These are phyloP conservation scores for Mylabris phalerata DNA, from an alignment of 1,140 invertebrate species.

Conservation along the genomic window DNA sequence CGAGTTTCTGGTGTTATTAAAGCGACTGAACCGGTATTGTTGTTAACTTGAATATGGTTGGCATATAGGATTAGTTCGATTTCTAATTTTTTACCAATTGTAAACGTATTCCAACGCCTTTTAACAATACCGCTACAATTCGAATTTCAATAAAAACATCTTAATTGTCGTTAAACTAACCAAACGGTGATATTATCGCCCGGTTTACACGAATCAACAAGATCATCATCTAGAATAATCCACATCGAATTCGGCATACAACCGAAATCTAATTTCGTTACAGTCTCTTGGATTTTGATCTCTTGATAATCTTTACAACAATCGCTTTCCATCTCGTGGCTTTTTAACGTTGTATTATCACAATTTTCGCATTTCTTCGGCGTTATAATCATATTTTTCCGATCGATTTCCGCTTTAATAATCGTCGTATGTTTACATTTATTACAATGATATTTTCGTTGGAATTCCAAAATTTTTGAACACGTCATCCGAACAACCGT, in stretches of 20 bases:
- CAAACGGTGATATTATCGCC: conserved; percentile 81
- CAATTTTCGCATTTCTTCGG: conserved; percentile 60
- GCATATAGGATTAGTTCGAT: conserved; percentile 67
- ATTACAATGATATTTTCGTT: conserved; percentile 65
- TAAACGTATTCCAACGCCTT: conserved; percentile 61
- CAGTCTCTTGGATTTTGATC: conserved; percentile 79
- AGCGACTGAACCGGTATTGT: conserved; percentile 55
- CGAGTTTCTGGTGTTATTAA: conserved; percentile 62
- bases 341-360: conserved; percentile 47
- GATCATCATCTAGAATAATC: conserved; percentile 77
- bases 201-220: conserved; percentile 81
- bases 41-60: conserved; percentile 67
- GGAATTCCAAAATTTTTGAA: conserved; percentile 69
- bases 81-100: conserved; percentile 54
- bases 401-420: conserved; percentile 62
- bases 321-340: conserved; percentile 50
- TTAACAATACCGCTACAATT: conserved; percentile 66
- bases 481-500: conserved; percentile 70
- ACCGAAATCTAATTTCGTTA: conserved; percentile 62
- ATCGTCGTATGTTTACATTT: conserved; percentile 67
- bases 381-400: conserved; percentile 54
- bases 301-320: conserved; percentile 86
- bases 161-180: conserved; percentile 41
- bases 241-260: conserved; percentile 70
- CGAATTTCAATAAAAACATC: neutral